These are phyloP conservation scores for Drosophila takahashii DNA, from an alignment of 1,140 invertebrate genomes.

Conservation along the genomic window DNA sequence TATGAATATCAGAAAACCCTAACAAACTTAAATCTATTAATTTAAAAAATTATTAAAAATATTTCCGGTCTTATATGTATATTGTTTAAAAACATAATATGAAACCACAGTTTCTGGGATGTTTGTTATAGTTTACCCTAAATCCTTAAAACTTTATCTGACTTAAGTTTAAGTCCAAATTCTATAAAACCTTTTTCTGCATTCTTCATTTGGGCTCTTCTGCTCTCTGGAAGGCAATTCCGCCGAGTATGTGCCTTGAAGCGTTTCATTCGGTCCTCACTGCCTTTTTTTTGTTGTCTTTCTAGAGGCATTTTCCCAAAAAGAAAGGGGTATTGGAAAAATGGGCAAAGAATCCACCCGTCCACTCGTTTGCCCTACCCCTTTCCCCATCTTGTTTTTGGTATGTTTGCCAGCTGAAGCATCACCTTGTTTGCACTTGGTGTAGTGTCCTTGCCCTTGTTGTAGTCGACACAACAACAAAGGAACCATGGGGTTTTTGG, in stretches of 20 bases:
- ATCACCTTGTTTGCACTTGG: constrained; percentile 70
- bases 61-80: too few relatives aligned
- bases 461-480: constrained; percentile 41
- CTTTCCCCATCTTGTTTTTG: constrained; percentile 33
- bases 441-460: constrained; percentile 73
- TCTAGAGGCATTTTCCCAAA: constrained; percentile 39
- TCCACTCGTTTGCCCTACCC: constrained; percentile 23
- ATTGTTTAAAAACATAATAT: too few relatives aligned
- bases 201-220: constrained; percentile 23
- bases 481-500: constrained; percentile 17
- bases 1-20: too few relatives aligned
- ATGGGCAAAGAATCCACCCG: constrained; percentile 9
- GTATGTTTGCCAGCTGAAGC: constrained; percentile 46
- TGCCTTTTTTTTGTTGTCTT: constrained; percentile 58
- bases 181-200: constrained; percentile 5
- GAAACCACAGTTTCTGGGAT: background rate
- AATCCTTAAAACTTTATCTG: constrained; percentile 5
- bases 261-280: constrained; percentile 13
- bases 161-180: constrained; percentile 17
- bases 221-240: constrained; percentile 48
- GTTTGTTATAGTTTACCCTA: background rate
- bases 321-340: constrained; percentile 10
- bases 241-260: constrained; percentile 32
- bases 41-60: too few relatives aligned
- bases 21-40: too few relatives aligned